Conservation (phyloP, 2,113 vertebrate genomes). For the Noctilio leporinus region DNA sequence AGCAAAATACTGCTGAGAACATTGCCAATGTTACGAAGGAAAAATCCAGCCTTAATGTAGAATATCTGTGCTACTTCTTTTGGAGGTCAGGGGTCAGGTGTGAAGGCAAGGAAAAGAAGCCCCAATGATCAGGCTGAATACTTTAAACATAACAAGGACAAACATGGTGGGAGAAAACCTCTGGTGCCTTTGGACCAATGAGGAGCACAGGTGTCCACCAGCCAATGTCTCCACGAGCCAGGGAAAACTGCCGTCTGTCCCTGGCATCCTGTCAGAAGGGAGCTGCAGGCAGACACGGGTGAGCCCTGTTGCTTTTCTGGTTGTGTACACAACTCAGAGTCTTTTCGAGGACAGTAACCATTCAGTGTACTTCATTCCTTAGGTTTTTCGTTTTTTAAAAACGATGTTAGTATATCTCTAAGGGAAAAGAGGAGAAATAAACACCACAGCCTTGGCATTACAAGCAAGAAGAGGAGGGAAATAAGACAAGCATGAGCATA, state of each 20-base stretch:
- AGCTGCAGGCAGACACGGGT: background rate
- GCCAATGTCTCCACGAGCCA: background rate
- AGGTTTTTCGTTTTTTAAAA: background rate
- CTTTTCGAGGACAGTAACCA: constrained; percentile 11
- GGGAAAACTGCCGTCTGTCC: background rate
- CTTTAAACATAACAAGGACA: background rate
- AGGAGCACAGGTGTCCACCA: background rate
- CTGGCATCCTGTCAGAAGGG: background rate
- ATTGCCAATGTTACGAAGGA: background rate
- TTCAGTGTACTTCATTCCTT: background rate
- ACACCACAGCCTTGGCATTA: background rate
- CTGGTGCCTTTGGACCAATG: background rate
- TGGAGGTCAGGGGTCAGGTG: background rate
- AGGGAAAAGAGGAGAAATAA: constrained; percentile 18
- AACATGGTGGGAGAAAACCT: background rate
- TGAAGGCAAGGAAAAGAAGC: background rate
- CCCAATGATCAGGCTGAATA: background rate
- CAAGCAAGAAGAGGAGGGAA: background rate
- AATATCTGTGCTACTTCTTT: rapidly evolving
- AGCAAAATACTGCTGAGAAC: background rate
- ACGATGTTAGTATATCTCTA: background rate
- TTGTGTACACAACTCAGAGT: background rate
- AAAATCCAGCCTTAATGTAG: background rate
- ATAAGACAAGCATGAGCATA: background rate
- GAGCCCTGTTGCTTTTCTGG: background rate